These are phyloP conservation scores for Leptosomus discolor DNA, from an alignment of 2,113 vertebrate genomes.

Conservation along the genomic window DNA sequence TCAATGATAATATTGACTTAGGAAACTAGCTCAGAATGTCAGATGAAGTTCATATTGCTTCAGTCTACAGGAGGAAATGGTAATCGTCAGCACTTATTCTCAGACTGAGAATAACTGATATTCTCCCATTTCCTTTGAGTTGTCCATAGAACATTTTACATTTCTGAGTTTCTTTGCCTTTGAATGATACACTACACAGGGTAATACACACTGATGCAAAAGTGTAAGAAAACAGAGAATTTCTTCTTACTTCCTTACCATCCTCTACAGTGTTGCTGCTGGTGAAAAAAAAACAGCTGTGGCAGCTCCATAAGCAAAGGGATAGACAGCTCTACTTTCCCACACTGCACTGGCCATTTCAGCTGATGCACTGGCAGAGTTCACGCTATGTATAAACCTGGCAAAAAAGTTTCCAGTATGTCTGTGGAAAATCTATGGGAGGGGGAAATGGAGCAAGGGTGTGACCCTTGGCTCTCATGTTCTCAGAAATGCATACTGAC, in stretches of 20 bases:
- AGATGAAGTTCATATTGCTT: constrained; percentile 27
- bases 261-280: not conserved
- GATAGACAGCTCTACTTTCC: not conserved
- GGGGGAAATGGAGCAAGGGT: not conserved
- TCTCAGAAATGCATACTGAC: not conserved
- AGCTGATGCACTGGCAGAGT: not conserved
- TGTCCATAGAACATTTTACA: not conserved
- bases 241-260: not conserved
- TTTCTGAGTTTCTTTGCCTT: not conserved
- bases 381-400: not conserved
- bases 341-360: not conserved
- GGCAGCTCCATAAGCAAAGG: not conserved
- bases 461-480: not conserved
- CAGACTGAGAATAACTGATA: not conserved
- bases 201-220: not conserved
- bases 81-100: not conserved
- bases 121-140: not conserved
- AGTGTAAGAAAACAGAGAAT: not conserved
- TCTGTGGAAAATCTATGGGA: not conserved
- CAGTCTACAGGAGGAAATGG: not conserved
- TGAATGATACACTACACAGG: not conserved
- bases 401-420: not conserved
- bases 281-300: not conserved
- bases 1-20: constrained; percentile 67
- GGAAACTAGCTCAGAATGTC: constrained; percentile 59